phyloP scores from a whole-genome alignment of 2,797 vertebrate genomes.

The Huso huso region DNA sequence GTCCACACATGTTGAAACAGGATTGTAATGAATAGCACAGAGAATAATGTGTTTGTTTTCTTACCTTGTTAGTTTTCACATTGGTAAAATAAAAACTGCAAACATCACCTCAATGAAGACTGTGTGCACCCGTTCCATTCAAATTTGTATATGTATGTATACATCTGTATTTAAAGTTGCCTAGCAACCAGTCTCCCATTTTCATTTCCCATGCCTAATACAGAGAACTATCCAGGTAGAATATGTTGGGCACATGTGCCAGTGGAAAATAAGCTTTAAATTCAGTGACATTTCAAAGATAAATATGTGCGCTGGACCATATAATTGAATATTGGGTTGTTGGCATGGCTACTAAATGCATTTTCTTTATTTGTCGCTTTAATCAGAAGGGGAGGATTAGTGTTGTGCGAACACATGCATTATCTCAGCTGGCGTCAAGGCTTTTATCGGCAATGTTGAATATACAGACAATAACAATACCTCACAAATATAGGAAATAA shows the following conservation, averaged over 20 bases:
- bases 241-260: neutral
- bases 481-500: too few relatives aligned
- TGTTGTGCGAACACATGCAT: neutral
- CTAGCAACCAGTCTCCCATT: slow-evolving; percentile 27
- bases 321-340: neutral
- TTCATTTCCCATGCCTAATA: slow-evolving; percentile 20
- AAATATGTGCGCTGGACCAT: slow-evolving; percentile 5
- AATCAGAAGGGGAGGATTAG: neutral
- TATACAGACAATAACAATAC: too few relatives aligned
- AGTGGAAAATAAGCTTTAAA: neutral
- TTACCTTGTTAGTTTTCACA: too few relatives aligned
- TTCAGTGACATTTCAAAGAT: slow-evolving; percentile 16
- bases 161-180: slow-evolving; percentile 17
- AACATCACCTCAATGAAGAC: too few relatives aligned
- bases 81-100: too few relatives aligned
- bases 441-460: neutral
- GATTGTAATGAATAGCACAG: too few relatives aligned
- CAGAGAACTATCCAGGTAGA: slow-evolving; percentile 15
- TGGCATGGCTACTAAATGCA: neutral
- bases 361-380: neutral
- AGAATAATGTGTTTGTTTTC: too few relatives aligned
- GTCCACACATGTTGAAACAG: too few relatives aligned
- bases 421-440: neutral
- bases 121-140: too few relatives aligned
- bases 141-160: too few relatives aligned